Evolutionary conservation across 2,113 vertebrate species (phyloP), one percentile per base, ranked within the genome.

Genomic region (Donacobius atricapilla): DNA sequence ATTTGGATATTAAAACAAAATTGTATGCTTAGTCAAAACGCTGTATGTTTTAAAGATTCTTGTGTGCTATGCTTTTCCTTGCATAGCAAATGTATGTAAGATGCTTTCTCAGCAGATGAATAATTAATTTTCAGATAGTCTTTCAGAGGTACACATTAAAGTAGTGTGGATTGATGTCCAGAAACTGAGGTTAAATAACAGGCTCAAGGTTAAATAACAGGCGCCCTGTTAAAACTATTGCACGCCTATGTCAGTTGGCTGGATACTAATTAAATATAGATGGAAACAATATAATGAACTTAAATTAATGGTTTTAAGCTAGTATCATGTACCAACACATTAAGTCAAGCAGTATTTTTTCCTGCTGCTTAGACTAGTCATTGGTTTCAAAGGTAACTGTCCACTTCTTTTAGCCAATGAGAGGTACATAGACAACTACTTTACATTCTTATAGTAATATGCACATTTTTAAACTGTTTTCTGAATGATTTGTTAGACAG

Each of bases 101-200:
- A 89, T 9, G 51, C 86, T 90, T 94, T 90, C 65, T 90, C 44
- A 95, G 71, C 39, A 70, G 35, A 80, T 97, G 88, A 97, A 97
- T 97, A 94, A 97, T 97, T 97, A 86, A 97, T 96, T 96, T 91
- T 90, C 76, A 95, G 94, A 92, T 97, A 94, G 90, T 86, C 80
- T 97, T 96, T 96, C 97, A 94, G 75, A 93, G 92, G 90, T 83
- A 65, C 95, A 96, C 93, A 54, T 95, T 97, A 84, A 97, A 95
- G 93, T 96, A 96, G 96, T 94, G 88, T 91, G 97, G 90, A 96
- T 93, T 97, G 94, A 96, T 96, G 96, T 96, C 94, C 94, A 97
- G 93, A 94, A 96, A 90, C 96, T 96, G 94, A 96, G 96, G 95
- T 97, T 96, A 97, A 97, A 96, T 97, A 97, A 97, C 96, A 96